These are phyloP conservation scores for Muscicapa striata DNA, from an alignment of 2,797 vertebrate species.

Conservation along the genomic window DNA sequence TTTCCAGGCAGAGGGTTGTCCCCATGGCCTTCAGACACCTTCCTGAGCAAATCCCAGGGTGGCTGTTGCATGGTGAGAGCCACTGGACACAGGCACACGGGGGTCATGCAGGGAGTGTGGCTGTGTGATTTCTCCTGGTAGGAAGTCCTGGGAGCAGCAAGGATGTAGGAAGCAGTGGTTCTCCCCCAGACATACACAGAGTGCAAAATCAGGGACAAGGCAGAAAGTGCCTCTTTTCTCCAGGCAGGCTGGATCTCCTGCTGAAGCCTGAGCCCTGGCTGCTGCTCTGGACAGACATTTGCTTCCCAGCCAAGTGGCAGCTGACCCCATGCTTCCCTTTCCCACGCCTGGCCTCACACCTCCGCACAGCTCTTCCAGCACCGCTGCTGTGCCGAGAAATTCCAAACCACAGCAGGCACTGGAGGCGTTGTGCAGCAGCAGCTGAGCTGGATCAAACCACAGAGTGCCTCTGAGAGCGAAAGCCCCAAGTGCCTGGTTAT, in stretches of 20 bases:
- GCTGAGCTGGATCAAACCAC: background rate
- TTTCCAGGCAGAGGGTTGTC: background rate
- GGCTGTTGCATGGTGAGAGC: background rate
- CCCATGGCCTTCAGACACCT: accelerated
- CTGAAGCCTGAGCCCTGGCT: background rate
- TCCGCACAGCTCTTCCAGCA: background rate
- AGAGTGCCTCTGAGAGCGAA: background rate
- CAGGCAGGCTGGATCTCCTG: background rate
- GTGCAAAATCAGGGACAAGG: background rate
- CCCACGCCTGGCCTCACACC: background rate
- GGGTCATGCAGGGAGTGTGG: accelerated
- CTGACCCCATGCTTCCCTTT: constrained; percentile 20
- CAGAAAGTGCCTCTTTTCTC: background rate
- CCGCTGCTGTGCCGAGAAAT: background rate
- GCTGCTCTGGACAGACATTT: background rate
- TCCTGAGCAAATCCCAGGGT: background rate
- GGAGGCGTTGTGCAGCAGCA: background rate
- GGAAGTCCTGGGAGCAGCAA: background rate
- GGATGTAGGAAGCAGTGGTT: background rate
- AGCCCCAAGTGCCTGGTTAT: background rate
- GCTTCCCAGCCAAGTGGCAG: background rate
- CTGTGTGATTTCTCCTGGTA: background rate
- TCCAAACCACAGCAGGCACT: background rate
- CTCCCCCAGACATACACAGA: accelerated
- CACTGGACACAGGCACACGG: accelerated